A percentile compares a stretch with the other conserved stretches of the same genome.
Conservation (phyloP, 2,113 vertebrate genomes). For the Corythornis cristatus region DNA sequence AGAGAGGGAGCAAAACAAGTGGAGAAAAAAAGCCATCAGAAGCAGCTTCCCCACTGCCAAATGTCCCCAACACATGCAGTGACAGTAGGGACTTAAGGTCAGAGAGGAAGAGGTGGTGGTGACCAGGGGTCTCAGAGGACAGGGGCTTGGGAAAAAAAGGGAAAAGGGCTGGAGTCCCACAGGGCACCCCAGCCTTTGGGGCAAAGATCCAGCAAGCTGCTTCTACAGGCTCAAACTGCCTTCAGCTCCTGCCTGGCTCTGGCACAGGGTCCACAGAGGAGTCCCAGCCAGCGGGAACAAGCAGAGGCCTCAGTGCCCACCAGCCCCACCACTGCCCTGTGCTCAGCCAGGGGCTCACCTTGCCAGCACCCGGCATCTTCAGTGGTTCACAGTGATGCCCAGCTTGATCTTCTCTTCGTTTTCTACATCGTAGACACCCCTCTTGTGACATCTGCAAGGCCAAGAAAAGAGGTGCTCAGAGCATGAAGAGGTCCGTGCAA, state of each 20-base stretch:
- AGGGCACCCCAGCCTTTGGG: background rate
- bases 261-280: fast-evolving
- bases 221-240: background rate
- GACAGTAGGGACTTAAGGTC: background rate
- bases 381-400: slow-evolving; percentile 87
- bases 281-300: background rate
- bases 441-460: slow-evolving; percentile 89
- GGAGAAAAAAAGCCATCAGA: background rate
- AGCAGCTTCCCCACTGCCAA: background rate
- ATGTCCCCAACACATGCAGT: background rate
- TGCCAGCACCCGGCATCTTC: slow-evolving; percentile 65
- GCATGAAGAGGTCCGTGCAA: background rate
- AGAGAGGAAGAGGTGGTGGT: background rate
- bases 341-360: slow-evolving; percentile 57
- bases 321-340: background rate
- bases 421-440: slow-evolving; percentile 93
- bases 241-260: background rate
- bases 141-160: background rate
- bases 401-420: slow-evolving; percentile 96
- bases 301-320: background rate
- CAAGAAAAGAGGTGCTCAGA: slow-evolving; percentile 20
- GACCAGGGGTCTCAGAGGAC: fast-evolving
- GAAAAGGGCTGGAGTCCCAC: background rate
- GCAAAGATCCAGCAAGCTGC: background rate
- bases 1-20: background rate